phyloP scores from a whole-genome alignment of 2,888 invertebrate species.

The Charanyca ferruginea region DNA sequence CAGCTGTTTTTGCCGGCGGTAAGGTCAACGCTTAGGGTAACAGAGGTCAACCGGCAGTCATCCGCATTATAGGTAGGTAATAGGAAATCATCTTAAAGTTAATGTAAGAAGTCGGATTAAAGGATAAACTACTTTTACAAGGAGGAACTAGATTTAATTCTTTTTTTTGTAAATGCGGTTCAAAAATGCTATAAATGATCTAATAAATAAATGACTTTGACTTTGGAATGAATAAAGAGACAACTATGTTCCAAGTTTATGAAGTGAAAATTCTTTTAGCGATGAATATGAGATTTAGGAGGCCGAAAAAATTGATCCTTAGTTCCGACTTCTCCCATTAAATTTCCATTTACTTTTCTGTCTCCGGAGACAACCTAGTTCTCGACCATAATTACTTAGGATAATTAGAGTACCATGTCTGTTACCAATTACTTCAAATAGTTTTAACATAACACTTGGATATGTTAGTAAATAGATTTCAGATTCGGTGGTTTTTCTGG shows the following conservation, averaged over 20 bases:
- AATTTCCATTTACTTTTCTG: background rate
- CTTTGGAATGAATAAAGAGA: background rate
- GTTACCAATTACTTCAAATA: background rate
- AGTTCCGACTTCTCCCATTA: background rate
- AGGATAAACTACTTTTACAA: background rate
- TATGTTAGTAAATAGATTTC: background rate
- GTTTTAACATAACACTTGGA: background rate
- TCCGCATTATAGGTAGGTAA: background rate
- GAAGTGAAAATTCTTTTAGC: too few species aligned
- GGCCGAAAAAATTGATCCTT: background rate
- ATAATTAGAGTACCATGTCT: too few species aligned
- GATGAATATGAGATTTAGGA: too few species aligned
- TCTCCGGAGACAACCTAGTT: background rate
- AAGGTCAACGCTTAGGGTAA: slow-evolving; percentile 33
- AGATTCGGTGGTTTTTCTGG: background rate
- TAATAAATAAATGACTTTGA: background rate
- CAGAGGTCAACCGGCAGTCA: slow-evolving; percentile 41
- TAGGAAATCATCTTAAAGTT: slow-evolving; percentile 2
- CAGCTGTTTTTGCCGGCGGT: slow-evolving; percentile 43
- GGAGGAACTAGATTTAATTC: background rate
- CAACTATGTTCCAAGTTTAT: background rate
- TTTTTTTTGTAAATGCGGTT: background rate
- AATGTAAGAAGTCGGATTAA: background rate
- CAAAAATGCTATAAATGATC: background rate
- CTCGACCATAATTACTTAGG: background rate